Percentiles rank a stretch among this genome's conserved stretches.
These are phyloP conservation scores for Aleiodes leptofemur DNA, from an alignment of 2,888 invertebrate species.

Conservation along the genomic window DNA sequence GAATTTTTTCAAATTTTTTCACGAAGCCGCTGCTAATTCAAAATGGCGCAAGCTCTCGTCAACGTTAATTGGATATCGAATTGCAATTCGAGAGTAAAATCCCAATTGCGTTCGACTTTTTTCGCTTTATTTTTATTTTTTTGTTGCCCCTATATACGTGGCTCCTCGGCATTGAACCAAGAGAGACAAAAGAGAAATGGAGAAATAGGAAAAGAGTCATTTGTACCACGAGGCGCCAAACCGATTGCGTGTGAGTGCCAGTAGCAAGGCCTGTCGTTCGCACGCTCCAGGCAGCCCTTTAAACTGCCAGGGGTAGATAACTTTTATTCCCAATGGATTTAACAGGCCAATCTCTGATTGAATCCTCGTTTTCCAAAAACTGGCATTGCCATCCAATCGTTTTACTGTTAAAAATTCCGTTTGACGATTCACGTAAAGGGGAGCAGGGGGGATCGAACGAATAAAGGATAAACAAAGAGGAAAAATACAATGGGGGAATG, in stretches of 20 bases:
- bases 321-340: slow-evolving; percentile 58
- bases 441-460: not conserved
- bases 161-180: not conserved
- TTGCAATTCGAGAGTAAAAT: slow-evolving; percentile 43
- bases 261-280: slow-evolving; percentile 66
- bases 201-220: slow-evolving; percentile 67
- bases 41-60: slow-evolving; percentile 8
- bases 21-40: slow-evolving; percentile 6
- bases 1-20: not conserved
- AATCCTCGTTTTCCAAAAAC: slow-evolving; percentile 62
- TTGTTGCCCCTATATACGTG: too few relatives aligned
- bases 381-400: slow-evolving; percentile 35
- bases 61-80: slow-evolving; percentile 49
- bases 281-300: slow-evolving; percentile 66
- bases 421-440: slow-evolving; percentile 38
- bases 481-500: slow-evolving; percentile 22
- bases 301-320: slow-evolving; percentile 52
- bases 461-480: slow-evolving; percentile 3
- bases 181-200: slow-evolving; percentile 52
- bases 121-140: not conserved
- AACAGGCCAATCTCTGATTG: slow-evolving; percentile 68
- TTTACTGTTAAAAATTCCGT: slow-evolving; percentile 46
- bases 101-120: slow-evolving; percentile 14
- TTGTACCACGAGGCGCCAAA: slow-evolving; percentile 70
- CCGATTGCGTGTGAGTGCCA: slow-evolving; percentile 68